These are phyloP conservation scores for Fissipunctia ypsillon DNA, from an alignment of 2,888 invertebrate genomes.

Conservation along the genomic window DNA sequence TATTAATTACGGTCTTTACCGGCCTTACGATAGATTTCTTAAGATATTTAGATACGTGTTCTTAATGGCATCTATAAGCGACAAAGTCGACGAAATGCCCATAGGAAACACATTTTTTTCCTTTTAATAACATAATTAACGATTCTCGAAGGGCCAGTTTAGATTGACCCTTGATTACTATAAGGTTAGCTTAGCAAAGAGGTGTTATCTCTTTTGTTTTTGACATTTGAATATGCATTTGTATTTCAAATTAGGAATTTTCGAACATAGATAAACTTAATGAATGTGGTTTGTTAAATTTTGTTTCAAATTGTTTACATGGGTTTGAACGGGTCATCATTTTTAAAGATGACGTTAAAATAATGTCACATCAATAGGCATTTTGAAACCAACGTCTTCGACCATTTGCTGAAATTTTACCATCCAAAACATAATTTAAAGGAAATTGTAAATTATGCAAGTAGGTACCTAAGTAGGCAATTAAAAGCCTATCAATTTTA, in stretches of 20 bases:
- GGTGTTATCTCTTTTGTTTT: constrained; percentile 69
- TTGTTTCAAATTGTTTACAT: constrained; percentile 28
- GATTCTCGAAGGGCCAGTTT: constrained; percentile 65
- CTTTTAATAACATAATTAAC: constrained; percentile 85
- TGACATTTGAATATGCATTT: constrained; percentile 20
- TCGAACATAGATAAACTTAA: constrained; percentile 54
- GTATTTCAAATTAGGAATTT: constrained; percentile 64
- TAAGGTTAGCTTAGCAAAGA: constrained; percentile 15
- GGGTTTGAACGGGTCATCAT: constrained; percentile 16
- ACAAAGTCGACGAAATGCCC: constrained; percentile 79
- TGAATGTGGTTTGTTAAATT: constrained; percentile 39
- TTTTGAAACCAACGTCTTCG: not conserved
- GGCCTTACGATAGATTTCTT: constrained; percentile 80
- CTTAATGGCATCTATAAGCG: constrained; percentile 77
- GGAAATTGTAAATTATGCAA: not conserved
- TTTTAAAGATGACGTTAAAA: constrained; percentile 19
- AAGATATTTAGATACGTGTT: constrained; percentile 84
- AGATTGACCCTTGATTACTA: constrained; percentile 66
- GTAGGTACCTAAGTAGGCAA: not conserved
- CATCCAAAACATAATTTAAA: not conserved
- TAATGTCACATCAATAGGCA: not conserved
- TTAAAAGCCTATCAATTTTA: constrained; percentile 12
- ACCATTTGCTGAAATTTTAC: not conserved
- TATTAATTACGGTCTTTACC: constrained; percentile 84
- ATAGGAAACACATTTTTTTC: constrained; percentile 82